These are phyloP conservation scores for Cybosia mesomella DNA, from an alignment of 2,888 invertebrate genomes.

Conservation along the genomic window DNA sequence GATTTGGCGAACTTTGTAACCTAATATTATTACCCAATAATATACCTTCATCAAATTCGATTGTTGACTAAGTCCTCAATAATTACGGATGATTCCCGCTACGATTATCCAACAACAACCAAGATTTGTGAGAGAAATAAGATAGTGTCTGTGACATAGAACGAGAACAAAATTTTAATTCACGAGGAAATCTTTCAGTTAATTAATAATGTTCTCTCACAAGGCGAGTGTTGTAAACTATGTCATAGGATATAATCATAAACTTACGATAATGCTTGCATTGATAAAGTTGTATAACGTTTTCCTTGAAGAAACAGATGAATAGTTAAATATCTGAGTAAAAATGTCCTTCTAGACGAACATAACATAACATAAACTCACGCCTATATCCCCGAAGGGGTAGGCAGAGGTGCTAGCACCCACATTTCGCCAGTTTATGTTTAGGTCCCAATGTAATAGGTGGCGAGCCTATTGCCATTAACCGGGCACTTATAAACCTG, in stretches of 20 bases:
- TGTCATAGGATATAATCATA: not conserved
- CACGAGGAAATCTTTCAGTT: not conserved
- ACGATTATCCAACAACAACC: too few species aligned
- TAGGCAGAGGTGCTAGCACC: too few species aligned
- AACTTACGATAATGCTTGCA: not conserved
- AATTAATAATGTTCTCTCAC: not conserved
- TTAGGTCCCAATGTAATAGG: too few species aligned
- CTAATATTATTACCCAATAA: too few species aligned
- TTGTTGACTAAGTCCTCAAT: too few species aligned
- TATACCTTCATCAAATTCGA: too few species aligned
- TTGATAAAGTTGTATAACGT: not conserved
- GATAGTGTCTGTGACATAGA: not conserved
- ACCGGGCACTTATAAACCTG: too few species aligned
- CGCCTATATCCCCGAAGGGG: too few species aligned
- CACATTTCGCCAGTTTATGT: too few species aligned
- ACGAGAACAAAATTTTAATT: not conserved
- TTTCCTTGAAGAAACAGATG: not conserved
- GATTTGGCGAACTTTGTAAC: not conserved
- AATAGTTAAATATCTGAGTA: conserved; percentile 11
- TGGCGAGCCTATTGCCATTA: too few species aligned
- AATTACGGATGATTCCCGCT: too few species aligned
- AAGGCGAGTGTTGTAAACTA: not conserved
- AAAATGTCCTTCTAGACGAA: conserved; percentile 11
- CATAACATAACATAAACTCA: too few species aligned
- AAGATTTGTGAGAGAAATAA: not conserved